A percentile compares a stretch with the other conserved stretches of the same genome.
phyloP scores from a whole-genome alignment of 2,888 invertebrate species.

The Tenthredo mesomela region DNA sequence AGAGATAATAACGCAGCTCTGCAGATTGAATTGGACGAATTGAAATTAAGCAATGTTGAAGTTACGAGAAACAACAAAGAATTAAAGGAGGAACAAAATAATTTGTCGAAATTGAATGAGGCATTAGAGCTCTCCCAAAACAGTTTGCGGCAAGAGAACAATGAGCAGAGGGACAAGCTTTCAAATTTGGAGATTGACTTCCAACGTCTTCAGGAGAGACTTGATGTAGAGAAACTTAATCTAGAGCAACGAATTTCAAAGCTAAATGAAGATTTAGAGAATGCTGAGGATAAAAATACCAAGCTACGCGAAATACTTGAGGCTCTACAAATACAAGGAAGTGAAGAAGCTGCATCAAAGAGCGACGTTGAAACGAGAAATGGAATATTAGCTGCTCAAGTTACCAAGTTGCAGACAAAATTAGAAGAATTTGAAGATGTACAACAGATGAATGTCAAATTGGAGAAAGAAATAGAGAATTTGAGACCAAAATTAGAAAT shows the following conservation, averaged over 20 bases:
- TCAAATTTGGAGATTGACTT: not conserved
- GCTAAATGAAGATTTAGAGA: conserved; percentile 56
- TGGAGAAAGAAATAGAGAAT: conserved; percentile 27
- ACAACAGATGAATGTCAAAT: not conserved
- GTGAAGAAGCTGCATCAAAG: not conserved
- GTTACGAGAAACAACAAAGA: conserved; percentile 63
- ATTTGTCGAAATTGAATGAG: conserved; percentile 60
- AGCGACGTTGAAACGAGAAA: conserved; percentile 16
- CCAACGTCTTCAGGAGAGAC: not conserved
- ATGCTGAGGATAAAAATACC: not conserved
- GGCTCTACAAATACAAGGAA: not conserved
- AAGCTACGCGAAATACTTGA: not conserved
- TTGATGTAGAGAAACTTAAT: conserved; percentile 1
- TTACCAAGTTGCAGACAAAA: conserved; percentile 46
- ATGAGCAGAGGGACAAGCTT: not conserved
- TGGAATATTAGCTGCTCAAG: not conserved
- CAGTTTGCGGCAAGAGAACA: not conserved
- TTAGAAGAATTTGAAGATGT: conserved; percentile 36
- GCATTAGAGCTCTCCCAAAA: not conserved
- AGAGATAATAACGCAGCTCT: conserved; percentile 55
- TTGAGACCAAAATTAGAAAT: conserved; percentile 55
- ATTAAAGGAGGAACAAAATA: conserved; percentile 65
- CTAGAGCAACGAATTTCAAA: conserved; percentile 52
- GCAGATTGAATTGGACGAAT: conserved; percentile 57
- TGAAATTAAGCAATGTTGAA: conserved; percentile 58